These are phyloP conservation scores for Suillia variegata DNA, from an alignment of 2,888 invertebrate species.

Conservation along the genomic window DNA sequence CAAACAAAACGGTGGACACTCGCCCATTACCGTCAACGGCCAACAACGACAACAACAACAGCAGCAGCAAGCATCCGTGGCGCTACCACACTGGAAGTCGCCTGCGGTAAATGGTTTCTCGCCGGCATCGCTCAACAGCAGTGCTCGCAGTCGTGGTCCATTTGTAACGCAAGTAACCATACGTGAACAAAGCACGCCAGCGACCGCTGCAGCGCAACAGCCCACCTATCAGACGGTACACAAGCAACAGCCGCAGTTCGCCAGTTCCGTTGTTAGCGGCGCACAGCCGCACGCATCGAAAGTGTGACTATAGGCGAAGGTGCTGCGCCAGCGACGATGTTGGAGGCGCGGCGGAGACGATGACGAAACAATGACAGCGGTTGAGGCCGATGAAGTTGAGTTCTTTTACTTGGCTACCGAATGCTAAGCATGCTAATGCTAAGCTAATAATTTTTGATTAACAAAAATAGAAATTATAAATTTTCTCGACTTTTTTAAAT, in stretches of 20 bases:
- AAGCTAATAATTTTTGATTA: no score
- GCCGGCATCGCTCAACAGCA: constrained; percentile 54
- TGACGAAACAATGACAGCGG: constrained; percentile 1
- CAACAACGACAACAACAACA: constrained; percentile 35
- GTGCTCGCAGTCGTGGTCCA: constrained; percentile 64
- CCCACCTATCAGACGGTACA: constrained; percentile 57
- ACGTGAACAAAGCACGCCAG: constrained; percentile 60
- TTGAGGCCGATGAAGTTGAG: constrained; percentile 38
- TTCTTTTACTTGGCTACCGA: constrained; percentile 55
- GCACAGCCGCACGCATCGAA: constrained; percentile 59
- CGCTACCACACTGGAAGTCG: constrained; percentile 58
- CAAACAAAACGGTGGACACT: constrained; percentile 35
- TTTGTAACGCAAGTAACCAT: constrained; percentile 70
- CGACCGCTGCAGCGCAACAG: constrained; percentile 35
- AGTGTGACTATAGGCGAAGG: constrained; percentile 60
- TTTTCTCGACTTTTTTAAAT: no score
- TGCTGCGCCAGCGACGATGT: constrained; percentile 18
- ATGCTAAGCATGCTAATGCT: constrained; percentile 40
- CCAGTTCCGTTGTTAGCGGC: constrained; percentile 35
- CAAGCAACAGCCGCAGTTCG: constrained; percentile 40
- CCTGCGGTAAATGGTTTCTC: constrained; percentile 57
- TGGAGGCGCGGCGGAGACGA: constrained; percentile 15
- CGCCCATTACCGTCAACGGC: constrained; percentile 49
- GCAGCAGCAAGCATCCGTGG: constrained; percentile 36
- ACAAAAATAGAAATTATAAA: no score